Base-by-base conservation (phyloP, 2,888 invertebrate genomes). In the Cheiracanthium punctorium region DNA sequence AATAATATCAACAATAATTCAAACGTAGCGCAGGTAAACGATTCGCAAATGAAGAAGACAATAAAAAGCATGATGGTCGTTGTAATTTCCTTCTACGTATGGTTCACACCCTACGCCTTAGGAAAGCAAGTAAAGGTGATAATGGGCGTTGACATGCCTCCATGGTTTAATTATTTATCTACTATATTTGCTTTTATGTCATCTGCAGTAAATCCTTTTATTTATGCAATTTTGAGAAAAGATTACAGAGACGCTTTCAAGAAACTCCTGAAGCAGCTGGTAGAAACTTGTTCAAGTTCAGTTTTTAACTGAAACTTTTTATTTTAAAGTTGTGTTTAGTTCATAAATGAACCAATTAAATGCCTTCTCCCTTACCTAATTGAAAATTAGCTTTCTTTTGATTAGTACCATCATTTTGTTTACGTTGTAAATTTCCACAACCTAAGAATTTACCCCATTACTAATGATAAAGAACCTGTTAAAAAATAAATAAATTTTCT, bases 31-130 rank as follows among this genome's bases (percentile, higher is more conserved):
- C 2, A 17, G 0, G 0, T 5, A 1, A 33, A 20, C 1, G 70
- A 69, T 12, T 14, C 28, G 2, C 70, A 80, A 20, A 74, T 72
- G 75, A 64, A 72, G 8, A 87, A 87, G 58, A 82, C 82, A 67
- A 71, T 73, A 14, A 87, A 70, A 29, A 82, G 79, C 77, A 89
- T 92, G 41, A 87, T 92, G 0, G 89, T 91, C 0, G 90, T 92
- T 0, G 90, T 92, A 14, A 41, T 90, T 24, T 90, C 91, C 1
- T 92, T 91, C 88, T 91, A 91, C 81, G 80, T 91, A 33, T 91
- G 91, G 80, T 91, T 91, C 89, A 90, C 91, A 0, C 92, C 91
- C 0, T 92, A 91, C 88, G 91, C 91, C 80, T 88, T 91, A 0
- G 91, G 91, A 4, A 92, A 92, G 77, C 90, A 91, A 0, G 89